A percentile compares a stretch with the other conserved stretches of the same genome.
phyloP scores from a whole-genome alignment of 2,888 invertebrate genomes.

The Andricus curvator region DNA sequence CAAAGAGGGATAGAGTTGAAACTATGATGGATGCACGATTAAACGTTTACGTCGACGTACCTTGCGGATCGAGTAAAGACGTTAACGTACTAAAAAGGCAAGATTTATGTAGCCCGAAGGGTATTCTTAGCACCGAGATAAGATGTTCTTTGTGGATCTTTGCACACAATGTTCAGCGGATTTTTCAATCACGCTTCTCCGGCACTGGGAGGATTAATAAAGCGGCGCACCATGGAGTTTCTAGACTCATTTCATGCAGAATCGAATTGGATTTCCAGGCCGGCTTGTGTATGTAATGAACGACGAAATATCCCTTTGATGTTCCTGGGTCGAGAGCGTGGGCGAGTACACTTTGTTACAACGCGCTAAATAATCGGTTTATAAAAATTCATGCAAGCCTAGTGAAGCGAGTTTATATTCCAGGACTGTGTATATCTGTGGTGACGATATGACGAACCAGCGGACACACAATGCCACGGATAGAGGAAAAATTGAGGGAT shows the following conservation, averaged over 20 bases:
- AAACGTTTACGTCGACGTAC: conserved; percentile 31
- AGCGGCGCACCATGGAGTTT: conserved; percentile 69
- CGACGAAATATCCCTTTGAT: conserved; percentile 71
- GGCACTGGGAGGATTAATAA: conserved; percentile 74
- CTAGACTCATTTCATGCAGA: conserved; percentile 74
- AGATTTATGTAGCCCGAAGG: conserved; percentile 42
- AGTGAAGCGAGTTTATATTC: conserved; percentile 63
- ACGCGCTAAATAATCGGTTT: conserved; percentile 74
- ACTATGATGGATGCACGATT: conserved; percentile 40
- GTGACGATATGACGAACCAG: conserved; percentile 47
- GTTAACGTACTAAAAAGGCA: conserved; percentile 33
- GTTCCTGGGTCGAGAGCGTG: conserved; percentile 59
- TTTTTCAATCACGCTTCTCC: conserved; percentile 73
- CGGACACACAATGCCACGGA: conserved; percentile 49
- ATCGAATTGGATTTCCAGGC: conserved; percentile 76
- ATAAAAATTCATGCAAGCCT: conserved; percentile 73
- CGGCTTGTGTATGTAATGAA: conserved; percentile 60
- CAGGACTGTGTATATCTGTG: conserved; percentile 44
- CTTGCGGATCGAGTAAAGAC: conserved; percentile 11
- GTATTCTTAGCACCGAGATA: conserved; percentile 45
- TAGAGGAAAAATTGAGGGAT: conserved; percentile 59
- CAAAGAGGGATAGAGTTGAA: conserved; percentile 28
- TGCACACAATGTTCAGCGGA: conserved; percentile 62
- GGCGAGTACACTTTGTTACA: conserved; percentile 69
- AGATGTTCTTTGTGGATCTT: conserved; percentile 55